phyloP scores from a whole-genome alignment of 2,797 vertebrate species.

The Schizopygopsis malacanthus region DNA sequence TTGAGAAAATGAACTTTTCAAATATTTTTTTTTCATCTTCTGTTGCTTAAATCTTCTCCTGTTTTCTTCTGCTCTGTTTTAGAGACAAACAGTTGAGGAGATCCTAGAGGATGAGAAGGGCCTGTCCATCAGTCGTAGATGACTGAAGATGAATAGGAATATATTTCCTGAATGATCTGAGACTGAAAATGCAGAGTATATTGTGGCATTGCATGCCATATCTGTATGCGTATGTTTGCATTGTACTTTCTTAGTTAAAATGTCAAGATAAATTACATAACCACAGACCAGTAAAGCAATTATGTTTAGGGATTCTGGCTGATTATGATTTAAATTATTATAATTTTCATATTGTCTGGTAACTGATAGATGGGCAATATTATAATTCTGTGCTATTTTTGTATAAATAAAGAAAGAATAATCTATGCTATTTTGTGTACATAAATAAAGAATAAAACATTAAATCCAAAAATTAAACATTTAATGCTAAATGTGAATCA shows the following conservation, averaged over 20 bases:
- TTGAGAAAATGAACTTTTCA: neutral
- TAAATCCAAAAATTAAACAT: no score
- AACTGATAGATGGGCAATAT: neutral
- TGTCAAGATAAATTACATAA: neutral
- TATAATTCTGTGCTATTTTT: neutral
- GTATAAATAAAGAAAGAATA: no score
- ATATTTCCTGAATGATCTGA: neutral
- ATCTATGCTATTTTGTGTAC: neutral
- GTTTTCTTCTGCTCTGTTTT: conserved; percentile 32
- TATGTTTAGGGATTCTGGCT: neutral
- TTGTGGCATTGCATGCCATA: neutral
- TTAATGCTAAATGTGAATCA: neutral
- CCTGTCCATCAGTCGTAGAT: conserved; percentile 60
- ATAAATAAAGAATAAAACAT: no score
- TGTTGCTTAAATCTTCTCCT: conserved; percentile 4
- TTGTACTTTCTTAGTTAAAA: neutral
- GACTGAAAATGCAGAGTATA: neutral
- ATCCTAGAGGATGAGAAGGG: conserved; percentile 67
- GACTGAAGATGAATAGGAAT: conserved; percentile 13
- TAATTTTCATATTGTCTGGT: neutral
- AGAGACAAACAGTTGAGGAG: conserved; percentile 68
- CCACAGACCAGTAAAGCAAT: neutral
- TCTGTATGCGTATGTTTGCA: neutral
- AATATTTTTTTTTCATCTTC: neutral
- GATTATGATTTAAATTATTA: neutral